A percentile compares a stretch with the other conserved stretches of the same genome.
Conservation (phyloP, 2,113 vertebrate genomes). For the Mobula birostris region DNA sequence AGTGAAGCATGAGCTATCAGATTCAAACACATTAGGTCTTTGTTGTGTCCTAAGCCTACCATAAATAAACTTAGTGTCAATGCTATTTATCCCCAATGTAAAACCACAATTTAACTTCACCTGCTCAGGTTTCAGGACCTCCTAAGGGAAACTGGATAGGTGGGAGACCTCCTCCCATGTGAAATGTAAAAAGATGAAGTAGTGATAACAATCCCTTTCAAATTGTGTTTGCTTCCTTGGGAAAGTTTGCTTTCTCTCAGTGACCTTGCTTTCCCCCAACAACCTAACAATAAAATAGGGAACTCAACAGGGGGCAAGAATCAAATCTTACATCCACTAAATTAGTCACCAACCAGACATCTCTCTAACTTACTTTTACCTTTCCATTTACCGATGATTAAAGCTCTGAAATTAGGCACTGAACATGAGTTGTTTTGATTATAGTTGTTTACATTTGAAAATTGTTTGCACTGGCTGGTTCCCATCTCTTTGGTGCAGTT, state of each 20-base stretch:
- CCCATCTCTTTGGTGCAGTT: neutral
- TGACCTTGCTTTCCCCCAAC: neutral
- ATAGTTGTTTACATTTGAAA: neutral
- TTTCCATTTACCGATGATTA: neutral
- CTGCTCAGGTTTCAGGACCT: neutral
- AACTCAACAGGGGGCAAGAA: neutral
- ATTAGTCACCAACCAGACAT: neutral
- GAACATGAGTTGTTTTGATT: neutral
- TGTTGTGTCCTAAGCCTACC: neutral
- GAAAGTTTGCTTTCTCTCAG: neutral
- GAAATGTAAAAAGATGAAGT: neutral
- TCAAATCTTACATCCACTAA: neutral
- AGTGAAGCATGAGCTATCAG: neutral
- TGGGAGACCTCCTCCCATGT: neutral
- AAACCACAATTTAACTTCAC: neutral
- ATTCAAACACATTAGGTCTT: neutral
- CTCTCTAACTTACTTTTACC: neutral
- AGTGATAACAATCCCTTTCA: conserved; percentile 1
- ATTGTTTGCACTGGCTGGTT: neutral
- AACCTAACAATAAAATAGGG: neutral
- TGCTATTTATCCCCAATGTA: neutral
- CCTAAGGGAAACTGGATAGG: neutral
- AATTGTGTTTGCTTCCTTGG: neutral
- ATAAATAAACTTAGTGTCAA: neutral
- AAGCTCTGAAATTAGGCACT: neutral